phyloP scores from a whole-genome alignment of 2,888 invertebrate species.

The Brenthis ino region DNA sequence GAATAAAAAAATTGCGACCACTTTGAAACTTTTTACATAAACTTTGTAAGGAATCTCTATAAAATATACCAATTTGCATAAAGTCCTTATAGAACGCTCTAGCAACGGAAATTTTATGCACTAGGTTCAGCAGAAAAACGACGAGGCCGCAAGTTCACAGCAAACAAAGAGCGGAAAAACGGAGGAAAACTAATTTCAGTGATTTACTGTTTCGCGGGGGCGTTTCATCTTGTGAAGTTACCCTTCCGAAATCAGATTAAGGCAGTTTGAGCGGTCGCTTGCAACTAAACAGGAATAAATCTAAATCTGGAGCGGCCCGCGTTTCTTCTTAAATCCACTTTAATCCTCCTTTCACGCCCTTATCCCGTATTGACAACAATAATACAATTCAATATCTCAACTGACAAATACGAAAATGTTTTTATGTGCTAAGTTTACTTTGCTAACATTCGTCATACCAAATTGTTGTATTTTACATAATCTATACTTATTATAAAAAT shows the following conservation, averaged over 20 bases:
- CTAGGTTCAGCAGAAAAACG: conserved; percentile 18
- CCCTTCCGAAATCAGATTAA: conserved; percentile 66
- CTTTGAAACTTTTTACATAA: conserved; percentile 25
- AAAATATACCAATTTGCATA: conserved; percentile 33
- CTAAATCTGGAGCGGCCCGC: conserved; percentile 59
- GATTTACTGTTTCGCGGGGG: conserved; percentile 55
- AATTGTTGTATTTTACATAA: not conserved
- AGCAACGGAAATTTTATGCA: conserved; percentile 24
- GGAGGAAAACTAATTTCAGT: conserved; percentile 55
- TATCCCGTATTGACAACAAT: conserved; percentile 37
- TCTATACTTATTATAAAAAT: too few relatives aligned
- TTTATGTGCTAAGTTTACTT: not conserved
- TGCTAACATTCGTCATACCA: not conserved
- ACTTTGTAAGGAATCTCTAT: conserved; percentile 32
- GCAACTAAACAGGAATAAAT: conserved; percentile 66
- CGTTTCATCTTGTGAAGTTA: conserved; percentile 54
- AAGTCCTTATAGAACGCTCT: conserved; percentile 10
- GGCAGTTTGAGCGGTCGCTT: conserved; percentile 58
- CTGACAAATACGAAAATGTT: conserved; percentile 24
- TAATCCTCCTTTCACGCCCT: conserved; percentile 51
- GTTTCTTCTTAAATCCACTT: conserved; percentile 54
- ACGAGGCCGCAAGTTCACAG: conserved; percentile 29
- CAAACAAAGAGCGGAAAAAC: conserved; percentile 35
- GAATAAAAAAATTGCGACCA: conserved; percentile 27
- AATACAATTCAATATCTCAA: conserved; percentile 36